These are phyloP conservation scores for Eumerus sabulonum DNA, from an alignment of 2,888 invertebrate genomes.

Conservation along the genomic window DNA sequence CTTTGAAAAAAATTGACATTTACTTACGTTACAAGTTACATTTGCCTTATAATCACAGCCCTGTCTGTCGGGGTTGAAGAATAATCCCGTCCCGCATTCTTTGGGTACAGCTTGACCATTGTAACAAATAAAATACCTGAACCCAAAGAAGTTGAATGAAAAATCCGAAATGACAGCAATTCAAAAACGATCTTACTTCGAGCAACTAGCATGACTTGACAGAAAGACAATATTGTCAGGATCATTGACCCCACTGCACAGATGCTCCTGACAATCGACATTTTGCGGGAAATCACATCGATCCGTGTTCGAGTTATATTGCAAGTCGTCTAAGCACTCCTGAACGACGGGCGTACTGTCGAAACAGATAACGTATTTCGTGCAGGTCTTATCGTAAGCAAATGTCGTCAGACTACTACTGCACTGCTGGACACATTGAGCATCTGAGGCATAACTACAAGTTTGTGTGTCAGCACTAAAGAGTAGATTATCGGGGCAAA, in stretches of 20 bases:
- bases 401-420: conserved; percentile 70
- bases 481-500: conserved; percentile 65
- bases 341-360: conserved; percentile 71
- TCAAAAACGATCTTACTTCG: conserved; percentile 69
- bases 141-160: too few relatives aligned
- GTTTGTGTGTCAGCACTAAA: conserved; percentile 68
- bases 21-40: conserved; percentile 73
- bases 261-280: conserved; percentile 75
- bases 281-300: conserved; percentile 75
- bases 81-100: conserved; percentile 73
- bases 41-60: conserved; percentile 74
- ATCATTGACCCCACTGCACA: conserved; percentile 73
- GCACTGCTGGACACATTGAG: conserved; percentile 72
- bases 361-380: conserved; percentile 75
- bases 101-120: conserved; percentile 72
- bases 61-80: conserved; percentile 71
- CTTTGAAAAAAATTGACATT: background rate
- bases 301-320: conserved; percentile 74
- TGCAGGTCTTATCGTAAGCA: conserved; percentile 75
- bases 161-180: background rate
- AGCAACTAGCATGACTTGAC: conserved; percentile 73
- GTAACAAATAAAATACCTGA: conserved; percentile 73
- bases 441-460: conserved; percentile 70
- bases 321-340: conserved; percentile 73
- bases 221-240: conserved; percentile 71